Conservation (phyloP, 2,113 vertebrate genomes). For the Ahaetulla prasina region DNA sequence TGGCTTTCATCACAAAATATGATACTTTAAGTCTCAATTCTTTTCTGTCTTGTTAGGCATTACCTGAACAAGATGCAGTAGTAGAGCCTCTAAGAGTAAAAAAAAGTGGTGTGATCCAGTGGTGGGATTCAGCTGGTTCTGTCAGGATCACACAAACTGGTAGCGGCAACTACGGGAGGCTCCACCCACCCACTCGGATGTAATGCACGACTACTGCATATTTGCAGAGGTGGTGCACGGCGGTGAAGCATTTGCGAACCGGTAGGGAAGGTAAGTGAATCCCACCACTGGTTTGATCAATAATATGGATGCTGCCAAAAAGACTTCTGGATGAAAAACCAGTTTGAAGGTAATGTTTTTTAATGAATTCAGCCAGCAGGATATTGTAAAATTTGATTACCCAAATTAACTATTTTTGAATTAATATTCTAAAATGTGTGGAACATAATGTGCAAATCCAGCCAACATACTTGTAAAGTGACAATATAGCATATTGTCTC, state of each 20-base stretch:
- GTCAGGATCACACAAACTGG: no score
- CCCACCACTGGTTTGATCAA: not conserved
- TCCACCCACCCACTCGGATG: no score
- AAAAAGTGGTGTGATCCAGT: not conserved
- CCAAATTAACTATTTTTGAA: not conserved
- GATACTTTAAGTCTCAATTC: not conserved
- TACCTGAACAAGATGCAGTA: not conserved
- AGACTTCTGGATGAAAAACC: not conserved
- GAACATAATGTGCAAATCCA: not conserved
- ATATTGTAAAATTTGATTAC: not conserved
- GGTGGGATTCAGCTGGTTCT: no score
- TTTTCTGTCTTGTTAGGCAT: not conserved
- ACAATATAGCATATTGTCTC: not conserved
- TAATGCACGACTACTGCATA: no score
- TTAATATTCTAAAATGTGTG: not conserved
- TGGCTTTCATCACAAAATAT: not conserved
- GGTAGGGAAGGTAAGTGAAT: no score
- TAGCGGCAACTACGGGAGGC: no score
- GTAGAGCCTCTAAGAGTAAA: not conserved
- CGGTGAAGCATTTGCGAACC: no score
- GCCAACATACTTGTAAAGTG: not conserved
- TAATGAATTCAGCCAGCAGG: not conserved
- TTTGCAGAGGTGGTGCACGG: no score
- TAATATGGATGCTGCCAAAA: not conserved
- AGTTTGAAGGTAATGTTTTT: not conserved